These are phyloP conservation scores for Biston betularia DNA, from an alignment of 2,888 invertebrate species.

Conservation along the genomic window DNA sequence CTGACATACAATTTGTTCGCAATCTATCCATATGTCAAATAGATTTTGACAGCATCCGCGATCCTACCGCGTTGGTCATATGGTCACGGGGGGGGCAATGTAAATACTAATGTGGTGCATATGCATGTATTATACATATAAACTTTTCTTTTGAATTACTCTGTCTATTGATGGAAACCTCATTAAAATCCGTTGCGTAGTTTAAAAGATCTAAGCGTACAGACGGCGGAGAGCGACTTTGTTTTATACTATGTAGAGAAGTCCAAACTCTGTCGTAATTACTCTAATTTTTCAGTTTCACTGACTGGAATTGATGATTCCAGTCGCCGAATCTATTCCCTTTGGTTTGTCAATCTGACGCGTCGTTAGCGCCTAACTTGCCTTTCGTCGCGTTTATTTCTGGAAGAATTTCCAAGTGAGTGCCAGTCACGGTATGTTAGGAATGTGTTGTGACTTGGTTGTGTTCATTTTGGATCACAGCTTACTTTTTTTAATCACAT, in stretches of 20 bases:
- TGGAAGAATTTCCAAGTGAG: constrained; percentile 43
- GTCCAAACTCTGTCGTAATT: constrained; percentile 14
- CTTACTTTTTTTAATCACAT: constrained; percentile 14
- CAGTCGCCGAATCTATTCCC: constrained; percentile 24
- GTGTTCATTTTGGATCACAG: constrained; percentile 11
- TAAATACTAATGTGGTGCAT: no score
- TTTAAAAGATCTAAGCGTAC: no score
- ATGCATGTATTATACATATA: no score
- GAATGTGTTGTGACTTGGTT: constrained; percentile 51
- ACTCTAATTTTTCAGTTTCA: constrained; percentile 13
- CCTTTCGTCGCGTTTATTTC: constrained; percentile 53
- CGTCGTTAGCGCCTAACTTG: constrained; percentile 41
- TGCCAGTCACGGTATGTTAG: constrained; percentile 44
- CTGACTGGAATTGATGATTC: constrained; percentile 26
- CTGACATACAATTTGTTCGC: background rate
- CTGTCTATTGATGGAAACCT: no score
- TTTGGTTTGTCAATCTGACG: constrained; percentile 36
- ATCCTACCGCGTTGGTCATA: background rate
- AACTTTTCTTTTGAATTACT: no score
- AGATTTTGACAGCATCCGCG: background rate
- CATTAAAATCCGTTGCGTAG: no score
- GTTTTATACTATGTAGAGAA: no score
- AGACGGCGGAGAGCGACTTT: no score
- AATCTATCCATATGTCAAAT: background rate
- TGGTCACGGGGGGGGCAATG: no score